Evolutionary conservation across 2,113 vertebrate genomes (phyloP), one percentile per base, ranked within the genome.

Genomic region (Pongo pygmaeus): DNA sequence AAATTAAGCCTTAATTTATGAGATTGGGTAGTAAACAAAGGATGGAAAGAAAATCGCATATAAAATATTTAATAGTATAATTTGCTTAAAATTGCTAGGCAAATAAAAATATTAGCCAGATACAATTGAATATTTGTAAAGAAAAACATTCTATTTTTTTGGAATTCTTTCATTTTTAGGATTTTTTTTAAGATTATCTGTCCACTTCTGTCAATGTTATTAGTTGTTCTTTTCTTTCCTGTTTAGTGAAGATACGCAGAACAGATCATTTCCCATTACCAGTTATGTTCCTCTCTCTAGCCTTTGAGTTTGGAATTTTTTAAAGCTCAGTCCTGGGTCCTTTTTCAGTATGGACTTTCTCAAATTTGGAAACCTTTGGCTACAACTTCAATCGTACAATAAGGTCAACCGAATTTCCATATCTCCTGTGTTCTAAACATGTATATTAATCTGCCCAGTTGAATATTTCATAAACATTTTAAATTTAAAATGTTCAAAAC

Each of bases 381-480:
- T 91, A 67, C 40, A 30, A 25, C 69, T 77, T 87, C 20, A 32
- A 95, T 75, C 35, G 38, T 43, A 40, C 59, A n/a, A 46, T 48
- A 81, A 90, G 48, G 27, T 57, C 8, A 14, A 46, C 16, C 22
- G 87, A n/a, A 81, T 83, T 83, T 87, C 27, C 57, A 46, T 77
- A 87, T 46, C 17, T 23, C 70, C 27, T 59, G n/a, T 30, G 59
- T 59, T 90, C 46, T 77, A 6, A 1, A 81, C 50, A 69, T 25
- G 8, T 61, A 70, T 77, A 38, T 78, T 93, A 57, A 72, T 83
- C 40, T 70, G 72, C 35, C 30, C 70, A 25, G 8, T 86, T 95
- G 87, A 91, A 86, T 93, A 77, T 91, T 97, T 93, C 69, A 91
- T 87, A 70, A 93, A 77, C 48, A 61, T 93, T 95, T 91, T 46